Percentiles rank a stretch among this genome's conserved stretches.
Conservation (phyloP, 2,888 invertebrate genomes). For the Synergus umbraculus region DNA sequence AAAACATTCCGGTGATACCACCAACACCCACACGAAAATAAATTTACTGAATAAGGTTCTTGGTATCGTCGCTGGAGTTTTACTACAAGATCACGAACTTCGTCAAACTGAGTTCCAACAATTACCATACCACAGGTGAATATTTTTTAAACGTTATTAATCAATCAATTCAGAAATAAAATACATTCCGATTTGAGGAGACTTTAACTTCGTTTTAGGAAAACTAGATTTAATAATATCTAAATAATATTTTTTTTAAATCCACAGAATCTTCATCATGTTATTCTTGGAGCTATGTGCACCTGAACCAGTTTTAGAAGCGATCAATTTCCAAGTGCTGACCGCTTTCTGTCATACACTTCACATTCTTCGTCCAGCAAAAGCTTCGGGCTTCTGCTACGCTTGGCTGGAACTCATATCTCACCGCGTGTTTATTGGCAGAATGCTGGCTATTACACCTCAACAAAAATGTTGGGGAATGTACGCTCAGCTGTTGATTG, state of each 20-base stretch:
- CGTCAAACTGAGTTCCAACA: slow-evolving; percentile 95
- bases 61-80: slow-evolving; percentile 96
- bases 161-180: too few relatives aligned
- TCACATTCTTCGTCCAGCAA: slow-evolving; percentile 93
- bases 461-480: slow-evolving; percentile 98
- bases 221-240: not conserved
- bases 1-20: slow-evolving; percentile 93
- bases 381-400: slow-evolving; percentile 97
- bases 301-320: slow-evolving; percentile 94
- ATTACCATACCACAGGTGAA: slow-evolving; percentile 93
- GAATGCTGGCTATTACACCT: slow-evolving; percentile 93
- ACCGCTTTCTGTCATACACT: slow-evolving; percentile 98
- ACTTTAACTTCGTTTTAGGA: too few relatives aligned
- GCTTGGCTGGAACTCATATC: slow-evolving; percentile 99
- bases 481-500: slow-evolving; percentile 96
- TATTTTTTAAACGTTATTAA: slow-evolving; percentile 20
- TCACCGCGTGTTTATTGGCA: slow-evolving; percentile 96
- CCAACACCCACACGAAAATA: slow-evolving; percentile 96
- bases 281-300: slow-evolving; percentile 97
- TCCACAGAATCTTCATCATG: slow-evolving; percentile 88
- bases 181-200: too few relatives aligned
- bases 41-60: slow-evolving; percentile 96
- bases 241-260: not conserved
- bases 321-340: slow-evolving; percentile 95
- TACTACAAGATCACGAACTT: slow-evolving; percentile 97